These are phyloP conservation scores for Abrostola triplasia DNA, from an alignment of 2,888 invertebrate genomes.

Conservation along the genomic window DNA sequence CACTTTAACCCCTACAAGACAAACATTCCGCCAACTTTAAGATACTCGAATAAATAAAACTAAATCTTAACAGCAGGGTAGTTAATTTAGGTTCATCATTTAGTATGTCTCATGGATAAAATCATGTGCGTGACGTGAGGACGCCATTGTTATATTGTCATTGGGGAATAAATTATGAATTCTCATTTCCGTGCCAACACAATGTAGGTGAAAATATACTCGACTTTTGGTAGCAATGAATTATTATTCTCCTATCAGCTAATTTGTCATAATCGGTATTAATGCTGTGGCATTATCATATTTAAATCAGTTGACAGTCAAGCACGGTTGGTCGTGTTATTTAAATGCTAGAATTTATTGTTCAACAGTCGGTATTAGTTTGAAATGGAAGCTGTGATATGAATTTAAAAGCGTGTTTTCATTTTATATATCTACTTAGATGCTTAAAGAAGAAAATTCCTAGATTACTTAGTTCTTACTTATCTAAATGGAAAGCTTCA, in stretches of 20 bases:
- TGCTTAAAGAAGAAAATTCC: not conserved
- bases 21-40: not conserved
- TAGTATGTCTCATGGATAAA: slow-evolving; percentile 26
- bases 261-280: slow-evolving; percentile 50
- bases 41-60: too few species aligned
- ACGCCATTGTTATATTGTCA: slow-evolving; percentile 37
- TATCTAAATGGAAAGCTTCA: slow-evolving; percentile 29
- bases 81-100: not conserved
- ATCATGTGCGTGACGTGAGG: slow-evolving; percentile 35
- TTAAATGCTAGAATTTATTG: slow-evolving; percentile 21
- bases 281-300: slow-evolving; percentile 44
- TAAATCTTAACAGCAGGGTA: too few species aligned
- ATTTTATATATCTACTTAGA: slow-evolving; percentile 10
- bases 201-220: slow-evolving; percentile 45
- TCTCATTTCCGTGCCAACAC: slow-evolving; percentile 14
- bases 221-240: slow-evolving; percentile 40
- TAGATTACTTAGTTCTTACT: slow-evolving; percentile 23
- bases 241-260: slow-evolving; percentile 40
- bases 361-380: not conserved
- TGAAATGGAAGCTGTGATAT: not conserved
- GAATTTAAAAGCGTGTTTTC: not conserved
- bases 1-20: slow-evolving; percentile 28
- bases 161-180: slow-evolving; percentile 43
- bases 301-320: slow-evolving; percentile 31
- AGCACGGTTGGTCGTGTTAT: slow-evolving; percentile 16